These are phyloP conservation scores for Chaenodraco wilsoni DNA, from an alignment of 2,797 vertebrate species.

Conservation along the genomic window DNA sequence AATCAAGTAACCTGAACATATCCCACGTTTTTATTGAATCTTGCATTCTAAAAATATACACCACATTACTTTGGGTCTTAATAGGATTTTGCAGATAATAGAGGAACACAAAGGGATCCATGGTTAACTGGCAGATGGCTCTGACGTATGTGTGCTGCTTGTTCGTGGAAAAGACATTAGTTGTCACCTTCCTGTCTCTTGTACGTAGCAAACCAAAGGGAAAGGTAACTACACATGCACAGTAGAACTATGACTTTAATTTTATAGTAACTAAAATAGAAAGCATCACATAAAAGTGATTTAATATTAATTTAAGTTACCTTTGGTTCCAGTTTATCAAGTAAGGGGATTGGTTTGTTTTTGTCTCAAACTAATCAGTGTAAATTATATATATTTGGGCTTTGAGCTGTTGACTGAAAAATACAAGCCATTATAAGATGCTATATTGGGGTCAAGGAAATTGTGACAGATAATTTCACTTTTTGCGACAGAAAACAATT, in stretches of 20 bases:
- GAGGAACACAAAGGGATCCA: background rate
- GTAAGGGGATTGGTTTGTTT: no score
- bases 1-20: background rate
- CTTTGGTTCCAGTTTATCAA: no score
- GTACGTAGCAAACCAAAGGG: background rate
- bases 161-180: background rate
- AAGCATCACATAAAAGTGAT: no score
- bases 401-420: no score
- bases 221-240: background rate
- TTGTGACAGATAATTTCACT: no score
- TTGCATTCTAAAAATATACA: background rate
- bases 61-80: background rate
- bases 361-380: no score
- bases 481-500: no score
- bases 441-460: no score
- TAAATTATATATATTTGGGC: no score
- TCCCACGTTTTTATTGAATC: background rate
- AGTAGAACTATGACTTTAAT: conserved; percentile 1
- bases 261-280: background rate
- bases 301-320: no score
- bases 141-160: background rate
- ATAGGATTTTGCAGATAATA: background rate
- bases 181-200: conserved; percentile 1
- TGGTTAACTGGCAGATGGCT: background rate
- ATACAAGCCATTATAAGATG: no score